Evolutionary conservation across 92 coral and sea anemone species (phyloP).

Genomic region (Nematostella vectensis): DNA sequence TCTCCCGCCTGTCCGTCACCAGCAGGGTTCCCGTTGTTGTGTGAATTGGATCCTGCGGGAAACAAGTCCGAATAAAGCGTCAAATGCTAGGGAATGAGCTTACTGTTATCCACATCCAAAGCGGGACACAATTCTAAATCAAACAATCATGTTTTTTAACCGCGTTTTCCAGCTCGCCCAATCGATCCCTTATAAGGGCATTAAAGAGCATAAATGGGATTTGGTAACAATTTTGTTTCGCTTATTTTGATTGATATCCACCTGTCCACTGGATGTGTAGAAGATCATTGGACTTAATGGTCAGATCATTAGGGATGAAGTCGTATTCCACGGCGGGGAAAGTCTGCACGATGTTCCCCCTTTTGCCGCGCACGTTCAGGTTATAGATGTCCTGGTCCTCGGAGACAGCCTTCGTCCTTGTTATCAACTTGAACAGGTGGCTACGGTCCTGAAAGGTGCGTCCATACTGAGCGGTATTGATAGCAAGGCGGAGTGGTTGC

Average conservation of each 20-base stretch:
- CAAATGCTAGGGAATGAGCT: too few relatives aligned
- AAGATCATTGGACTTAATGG: constrained; percentile 28
- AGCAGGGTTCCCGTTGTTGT: constrained; percentile 94
- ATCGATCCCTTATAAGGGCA: too few relatives aligned
- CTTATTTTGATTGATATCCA: too few relatives aligned
- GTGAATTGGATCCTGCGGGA: constrained; percentile 79
- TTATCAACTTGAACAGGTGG: constrained; percentile 58
- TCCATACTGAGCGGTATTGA: constrained; percentile 96
- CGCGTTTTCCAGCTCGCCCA: too few relatives aligned
- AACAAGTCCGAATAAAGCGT: too few relatives aligned
- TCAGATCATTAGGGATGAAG: constrained; percentile 70
- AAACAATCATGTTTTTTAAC: not conserved
- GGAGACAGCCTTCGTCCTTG: constrained; percentile 40
- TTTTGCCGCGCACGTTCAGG: constrained; percentile 90
- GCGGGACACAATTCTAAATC: not conserved
- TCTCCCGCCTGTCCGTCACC: constrained; percentile 99
- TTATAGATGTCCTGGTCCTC: constrained; percentile 55
- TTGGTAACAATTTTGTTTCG: too few relatives aligned
- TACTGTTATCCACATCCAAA: too few relatives aligned
- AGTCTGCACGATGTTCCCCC: constrained; percentile 90
- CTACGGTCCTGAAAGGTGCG: constrained; percentile 95
- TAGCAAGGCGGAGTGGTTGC: constrained; percentile 76
- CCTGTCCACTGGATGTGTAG: constrained; percentile 98
- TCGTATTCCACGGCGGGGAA: constrained; percentile 98
- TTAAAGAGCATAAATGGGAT: too few relatives aligned